Evolutionary conservation across 2,113 vertebrate genomes (phyloP).

Genomic region (Austrofundulus limnaeus): DNA sequence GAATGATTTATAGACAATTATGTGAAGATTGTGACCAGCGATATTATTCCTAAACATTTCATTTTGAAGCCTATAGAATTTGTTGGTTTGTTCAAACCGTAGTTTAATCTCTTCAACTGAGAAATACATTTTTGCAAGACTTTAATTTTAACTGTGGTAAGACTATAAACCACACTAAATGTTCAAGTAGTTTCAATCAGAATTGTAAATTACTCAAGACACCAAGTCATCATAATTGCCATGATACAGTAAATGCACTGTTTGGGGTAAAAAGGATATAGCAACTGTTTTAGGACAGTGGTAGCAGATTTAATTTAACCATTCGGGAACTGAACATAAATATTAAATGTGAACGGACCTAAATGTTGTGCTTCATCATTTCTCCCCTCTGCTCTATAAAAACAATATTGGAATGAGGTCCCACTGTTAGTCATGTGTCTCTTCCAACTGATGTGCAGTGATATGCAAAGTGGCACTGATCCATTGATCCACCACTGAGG

Average conservation of each 20-base stretch:
- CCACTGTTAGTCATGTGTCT: constrained; percentile 54
- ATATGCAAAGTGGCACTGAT: constrained; percentile 71
- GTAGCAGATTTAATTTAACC: constrained; percentile 19
- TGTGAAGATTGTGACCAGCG: constrained; percentile 24
- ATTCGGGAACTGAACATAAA: constrained; percentile 39
- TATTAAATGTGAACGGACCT: constrained; percentile 10
- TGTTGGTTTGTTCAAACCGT: neutral
- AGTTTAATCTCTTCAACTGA: neutral
- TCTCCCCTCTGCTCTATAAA: constrained; percentile 21
- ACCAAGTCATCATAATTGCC: neutral
- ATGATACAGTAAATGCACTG: neutral
- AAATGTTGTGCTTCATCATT: constrained; percentile 29
- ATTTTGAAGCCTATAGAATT: neutral
- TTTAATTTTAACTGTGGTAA: too few relatives aligned
- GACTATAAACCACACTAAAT: too few relatives aligned
- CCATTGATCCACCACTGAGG: too few relatives aligned
- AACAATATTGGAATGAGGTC: constrained; percentile 57
- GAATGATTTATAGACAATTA: constrained; percentile 54
- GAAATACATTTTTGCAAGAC: too few relatives aligned
- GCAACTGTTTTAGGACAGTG: neutral
- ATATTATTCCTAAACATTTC: neutral
- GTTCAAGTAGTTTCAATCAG: too few relatives aligned
- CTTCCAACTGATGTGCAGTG: constrained; percentile 53
- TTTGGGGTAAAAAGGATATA: neutral
- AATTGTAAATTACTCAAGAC: neutral